Evolutionary conservation across 2,888 invertebrate genomes (phyloP), one percentile per base, ranked within the genome.

Genomic region (Sycophila texana): DNA sequence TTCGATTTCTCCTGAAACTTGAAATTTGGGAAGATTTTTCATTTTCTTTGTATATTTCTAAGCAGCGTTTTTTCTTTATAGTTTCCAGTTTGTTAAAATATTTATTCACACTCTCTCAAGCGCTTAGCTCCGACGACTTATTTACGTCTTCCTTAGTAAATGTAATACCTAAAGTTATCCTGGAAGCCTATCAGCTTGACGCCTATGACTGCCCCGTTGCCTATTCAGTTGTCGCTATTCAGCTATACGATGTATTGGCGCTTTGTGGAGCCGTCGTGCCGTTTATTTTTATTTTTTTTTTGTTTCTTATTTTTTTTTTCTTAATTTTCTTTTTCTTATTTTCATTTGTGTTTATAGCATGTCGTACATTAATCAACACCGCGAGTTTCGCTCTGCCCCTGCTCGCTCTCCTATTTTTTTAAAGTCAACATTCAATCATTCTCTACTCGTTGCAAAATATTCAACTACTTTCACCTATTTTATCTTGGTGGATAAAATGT

Each of bases 391-490:
- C 76, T 79, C 80, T 74, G 78, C 79, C 81, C 79, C 80, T 80
- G 78, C 78, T 82, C 81, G 80, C 80, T 76, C 80, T 73, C 72
- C 77, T 78, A 77, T 81, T 67, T 74, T 73, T 74, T 80, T 75
- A 74, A 77, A 80, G 66, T 83, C 82, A 79, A 82, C 82, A 81
- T 49, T 81, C 83, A 81, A 84, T 84, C 88, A 86, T 84, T 87
- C 85, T 86, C 88, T 89, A 89, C 87, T 89, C 88, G 86, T 89
- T 90, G 90, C 89, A 90, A 90, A 90, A 90, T 89, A 90, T 89
- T 88, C 84, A 88, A 86, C 89, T 90, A 89, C 87, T 88, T 88
- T 90, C 88, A 86, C 87, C 86, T 86, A 88, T 88, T 87, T 87
- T 87, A 86, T 84, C 85, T 84, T 87, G 87, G 84, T 87, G 86